phyloP scores from a whole-genome alignment of 2,797 vertebrate genomes.

The Meriones psammophilus region DNA sequence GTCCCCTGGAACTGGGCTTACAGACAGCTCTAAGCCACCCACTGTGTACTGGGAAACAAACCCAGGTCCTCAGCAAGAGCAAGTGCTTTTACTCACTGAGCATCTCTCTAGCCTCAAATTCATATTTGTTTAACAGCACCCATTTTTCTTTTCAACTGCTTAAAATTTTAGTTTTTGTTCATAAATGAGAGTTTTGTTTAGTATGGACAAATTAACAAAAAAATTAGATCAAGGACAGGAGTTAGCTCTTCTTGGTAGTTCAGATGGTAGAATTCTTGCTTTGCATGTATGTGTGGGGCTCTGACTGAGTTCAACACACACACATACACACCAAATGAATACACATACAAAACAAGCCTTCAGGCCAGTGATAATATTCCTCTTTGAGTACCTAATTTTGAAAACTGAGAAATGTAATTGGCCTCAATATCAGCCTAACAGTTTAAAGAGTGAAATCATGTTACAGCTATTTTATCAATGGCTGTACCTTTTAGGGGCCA shows the following conservation, averaged over 20 bases:
- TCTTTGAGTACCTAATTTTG: constrained; percentile 62
- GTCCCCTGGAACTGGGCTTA: neutral
- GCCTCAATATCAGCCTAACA: neutral
- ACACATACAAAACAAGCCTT: neutral
- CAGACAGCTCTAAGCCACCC: neutral
- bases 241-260: no score
- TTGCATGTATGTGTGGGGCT: neutral
- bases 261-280: neutral
- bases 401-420: constrained; percentile 58
- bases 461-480: constrained; percentile 16
- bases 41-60: neutral
- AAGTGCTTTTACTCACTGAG: neutral
- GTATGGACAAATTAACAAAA: neutral
- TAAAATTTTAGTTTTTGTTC: constrained; percentile 49
- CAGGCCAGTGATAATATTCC: neutral
- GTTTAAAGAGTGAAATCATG: constrained; percentile 58
- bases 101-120: neutral
- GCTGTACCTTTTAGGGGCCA: constrained; percentile 8
- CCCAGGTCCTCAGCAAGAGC: neutral
- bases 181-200: constrained; percentile 56
- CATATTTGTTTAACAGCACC: constrained; percentile 40
- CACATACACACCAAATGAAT: neutral
- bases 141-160: constrained; percentile 36
- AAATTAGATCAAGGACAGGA: neutral
- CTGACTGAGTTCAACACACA: neutral